Base-by-base conservation (phyloP, 2,888 invertebrate genomes). In the Drosophila sordidula region DNA sequence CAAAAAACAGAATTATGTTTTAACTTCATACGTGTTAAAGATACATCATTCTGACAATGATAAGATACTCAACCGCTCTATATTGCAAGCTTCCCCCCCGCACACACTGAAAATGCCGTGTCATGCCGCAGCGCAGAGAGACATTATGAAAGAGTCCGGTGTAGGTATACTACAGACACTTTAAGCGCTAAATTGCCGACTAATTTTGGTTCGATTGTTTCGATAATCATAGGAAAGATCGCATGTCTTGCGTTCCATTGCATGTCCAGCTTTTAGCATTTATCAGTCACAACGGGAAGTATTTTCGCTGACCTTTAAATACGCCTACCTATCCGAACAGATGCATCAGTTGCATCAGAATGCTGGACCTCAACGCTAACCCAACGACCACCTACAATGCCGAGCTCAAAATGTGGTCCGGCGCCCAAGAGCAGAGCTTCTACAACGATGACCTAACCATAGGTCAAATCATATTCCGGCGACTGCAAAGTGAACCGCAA, bases 371-470 rank as follows among this genome's bases (percentile, higher is more conserved):
- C 1, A 74, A 74, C 52, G 74, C 71, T 32, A 79, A 66, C 36
- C 67, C 69, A n/a, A 54, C 57, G 3, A 78, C 86, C 8, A 68
- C 29, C 25, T 87, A 75, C 50, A 52, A 81, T 61, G 29, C 64
- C 2, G 62, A 57, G 1, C 67, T 58, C 0, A 76, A 73, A 41
- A 75, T 85, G 26, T 89, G 89, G 89, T 68, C 72, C 8, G 85
- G 89, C 0, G 49, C 67, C 11, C 44, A 8, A 3, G 54, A 61
- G 34, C 75, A 70, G 38, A 72, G 62, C 4, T 61, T 67, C 9
- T 89, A 81, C 41, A 79, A 89, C 63, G 68, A 78, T 6, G 80
- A 89, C 0, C 71, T 85, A 22, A 85, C 90, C 9, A 72, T 87
- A 36, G 89, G 89, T 4, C 77, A 82, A 64, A 78, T 90, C 11